Base-by-base conservation (phyloP, 2,113 vertebrate genomes). In the Proteles cristata region DNA sequence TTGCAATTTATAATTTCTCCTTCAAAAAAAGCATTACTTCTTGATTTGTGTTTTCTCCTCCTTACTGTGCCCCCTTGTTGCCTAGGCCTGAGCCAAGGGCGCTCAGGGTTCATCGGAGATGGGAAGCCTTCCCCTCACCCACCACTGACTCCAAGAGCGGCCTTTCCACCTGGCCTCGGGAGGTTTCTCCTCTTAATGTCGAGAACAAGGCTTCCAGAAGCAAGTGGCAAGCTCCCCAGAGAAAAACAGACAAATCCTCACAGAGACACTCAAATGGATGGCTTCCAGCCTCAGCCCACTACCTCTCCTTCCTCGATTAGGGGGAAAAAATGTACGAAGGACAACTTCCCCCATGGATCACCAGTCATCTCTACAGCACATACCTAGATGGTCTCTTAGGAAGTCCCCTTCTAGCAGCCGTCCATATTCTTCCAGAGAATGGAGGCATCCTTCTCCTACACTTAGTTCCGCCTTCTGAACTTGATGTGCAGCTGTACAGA, bases 1-100 rank as follows among this genome's bases (percentile, higher is more conserved):
- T 97, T 99, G 99, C 98, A 98, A 99, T 99, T 99, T 99, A 98
- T 99, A 99, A 99, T 99, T 99, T 98, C 99, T 99, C 98, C 98
- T 98, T 99, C 98, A 92, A 96, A 98, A 92, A 98, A 98, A 98
- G 98, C 88, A 94, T 98, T 98, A 96, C 98, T 98, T 98, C 98
- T 98, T 98, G 98, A 99, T 98, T 98, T 98, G 98, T 99, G 96
- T 98, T 98, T 98, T 97, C 98, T 93, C 93, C 97, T 97, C 97
- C 96, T 97, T 93, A 91, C 82, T 74, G 0, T 50, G 96, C 95
- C 84, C 87, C 81, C 90, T 95, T 63, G 1, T 93, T 69, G 11
- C 43, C n/a, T 79, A 96, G 26, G 73, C 85, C 82, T 93, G 55
- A 94, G 97, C 82, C 94, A 95, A 97, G 93, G 97, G 88, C 97